Evolutionary conservation across 1,140 invertebrate genomes (phyloP), one percentile per base, ranked within the genome.

Genomic region (Anthonomus grandis): DNA sequence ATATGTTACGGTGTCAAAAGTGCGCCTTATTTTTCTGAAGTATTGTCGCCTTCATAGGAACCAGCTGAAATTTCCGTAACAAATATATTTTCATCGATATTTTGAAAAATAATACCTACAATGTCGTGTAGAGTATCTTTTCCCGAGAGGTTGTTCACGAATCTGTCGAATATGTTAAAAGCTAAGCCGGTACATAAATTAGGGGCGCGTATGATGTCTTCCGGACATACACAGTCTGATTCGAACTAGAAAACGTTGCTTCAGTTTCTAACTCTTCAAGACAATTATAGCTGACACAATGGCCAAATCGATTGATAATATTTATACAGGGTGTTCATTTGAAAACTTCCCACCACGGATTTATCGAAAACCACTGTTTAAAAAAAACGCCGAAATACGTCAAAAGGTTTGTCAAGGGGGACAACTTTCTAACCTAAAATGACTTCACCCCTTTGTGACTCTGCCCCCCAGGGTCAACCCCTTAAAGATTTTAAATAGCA

Each of bases 71-170:
- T 18, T 17, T 42, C 23, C 2, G 37, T 17, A 42, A 8, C 17
- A 2, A 13, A 5, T 3, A n/a, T 37, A 21, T 36, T 8, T 24
- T 9, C 13, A 17, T 57, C 44, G n/a, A 50, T 41, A 23, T 61
- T 51, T 49, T 60, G 17, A 61, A 64, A 73, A 53, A 72, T 72
- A 36, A 78, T 76, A n/a, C 75, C 76, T 10, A 77, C 75, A n/a
- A 73, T 78, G 48, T 77, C 76, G 61, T 78, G 72, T 10, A 77
- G 38, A 50, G 73, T 77, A 21, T 72, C 73, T 61, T 71, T 73
- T 18, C 74, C 74, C 64, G 54, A 69, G 9, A 60, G 21, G 22
- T 74, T 77, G 38, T 78, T 73, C 6, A 74, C 74, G 51, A 70
- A 75, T 19, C 75, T 56, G 63, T 75, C 72, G 58, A 65, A 76